Percentiles rank a stretch among this genome's conserved stretches.
Evolutionary conservation across 92 coral and sea anemone species (phyloP).

Genomic region (Meandrina meandrites): DNA sequence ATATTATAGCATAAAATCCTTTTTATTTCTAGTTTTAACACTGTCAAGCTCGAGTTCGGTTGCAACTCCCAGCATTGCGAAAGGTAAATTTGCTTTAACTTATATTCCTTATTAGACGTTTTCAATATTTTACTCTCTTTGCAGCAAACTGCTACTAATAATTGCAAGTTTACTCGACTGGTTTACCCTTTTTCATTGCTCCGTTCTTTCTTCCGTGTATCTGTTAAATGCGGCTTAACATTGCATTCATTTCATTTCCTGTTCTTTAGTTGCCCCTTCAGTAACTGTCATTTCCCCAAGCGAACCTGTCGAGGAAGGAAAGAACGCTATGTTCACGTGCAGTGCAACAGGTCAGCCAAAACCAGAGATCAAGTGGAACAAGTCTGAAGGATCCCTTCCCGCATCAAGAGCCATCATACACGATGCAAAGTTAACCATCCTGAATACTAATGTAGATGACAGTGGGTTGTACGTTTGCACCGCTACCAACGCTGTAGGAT

Average conservation of each 20-base stretch:
- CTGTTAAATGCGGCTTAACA: neutral
- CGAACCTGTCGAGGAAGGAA: neutral
- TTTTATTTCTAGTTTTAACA: no score
- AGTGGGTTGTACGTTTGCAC: constrained; percentile 6
- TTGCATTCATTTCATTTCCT: no score
- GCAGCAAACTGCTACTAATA: no score
- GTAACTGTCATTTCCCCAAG: neutral
- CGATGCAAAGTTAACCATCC: neutral
- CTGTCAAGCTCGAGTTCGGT: no score
- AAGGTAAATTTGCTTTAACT: no score
- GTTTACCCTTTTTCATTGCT: no score
- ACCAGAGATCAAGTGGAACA: neutral
- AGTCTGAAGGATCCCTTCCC: neutral
- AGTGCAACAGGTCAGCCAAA: neutral
- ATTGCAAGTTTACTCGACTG: no score
- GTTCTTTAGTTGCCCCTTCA: neutral
- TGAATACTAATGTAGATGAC: neutral
- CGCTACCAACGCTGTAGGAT: neutral
- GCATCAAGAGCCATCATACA: neutral
- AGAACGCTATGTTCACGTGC: neutral
- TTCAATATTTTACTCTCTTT: no score
- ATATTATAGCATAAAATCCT: no score
- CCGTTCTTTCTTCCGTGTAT: no score
- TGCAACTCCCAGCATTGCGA: no score
- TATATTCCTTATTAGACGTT: no score